Evolutionary conservation across 2,888 invertebrate genomes (phyloP), one percentile per base, ranked within the genome.

Genomic region (Leptogaster cylindrica): DNA sequence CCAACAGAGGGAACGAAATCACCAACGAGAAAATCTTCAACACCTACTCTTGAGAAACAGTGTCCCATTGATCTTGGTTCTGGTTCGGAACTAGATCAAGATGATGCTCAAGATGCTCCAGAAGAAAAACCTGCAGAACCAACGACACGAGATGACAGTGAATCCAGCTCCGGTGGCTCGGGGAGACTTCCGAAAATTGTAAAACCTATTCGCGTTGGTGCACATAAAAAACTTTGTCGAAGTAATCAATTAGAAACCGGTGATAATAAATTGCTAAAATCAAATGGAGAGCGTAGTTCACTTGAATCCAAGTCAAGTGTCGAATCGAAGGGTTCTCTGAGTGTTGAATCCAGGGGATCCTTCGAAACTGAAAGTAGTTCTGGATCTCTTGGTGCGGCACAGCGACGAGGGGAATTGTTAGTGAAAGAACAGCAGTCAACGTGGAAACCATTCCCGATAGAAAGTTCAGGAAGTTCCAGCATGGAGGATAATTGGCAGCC

Each of bases 381-480:
- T 2, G 89, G 90, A 0, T 89, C 89, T 61, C 79, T 89, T 68
- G 90, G 89, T n/a, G 86, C 87, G 66, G 89, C 88, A 14, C 87
- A 86, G 72, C 82, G 89, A 28, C 84, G 87, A 2, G 88, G 88
- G 1, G 88, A 82, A 70, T 77, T 84, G 25, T 81, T 79, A 2
- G 81, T 83, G 51, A 84, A 87, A 76, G 91, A 91, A 76, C 82
- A 90, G 64, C 90, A 89, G 76, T 88, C 91, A 2, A 91, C 92
- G 0, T 92, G 92, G 91, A 87, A 89, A 74, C 89, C 91, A 2
- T 93, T 92, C 77, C 89, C 92, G 18, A 86, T 93, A 12, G 92
- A 92, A 76, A 92, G 92, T 76, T 92, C 92, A 58, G 92, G 91
- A 33, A 92, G 92, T 70, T 92, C 92, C 2, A 93, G 92, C 76